Base-by-base conservation (phyloP, 2,888 invertebrate species). In the Dysmachus trigonus region DNA sequence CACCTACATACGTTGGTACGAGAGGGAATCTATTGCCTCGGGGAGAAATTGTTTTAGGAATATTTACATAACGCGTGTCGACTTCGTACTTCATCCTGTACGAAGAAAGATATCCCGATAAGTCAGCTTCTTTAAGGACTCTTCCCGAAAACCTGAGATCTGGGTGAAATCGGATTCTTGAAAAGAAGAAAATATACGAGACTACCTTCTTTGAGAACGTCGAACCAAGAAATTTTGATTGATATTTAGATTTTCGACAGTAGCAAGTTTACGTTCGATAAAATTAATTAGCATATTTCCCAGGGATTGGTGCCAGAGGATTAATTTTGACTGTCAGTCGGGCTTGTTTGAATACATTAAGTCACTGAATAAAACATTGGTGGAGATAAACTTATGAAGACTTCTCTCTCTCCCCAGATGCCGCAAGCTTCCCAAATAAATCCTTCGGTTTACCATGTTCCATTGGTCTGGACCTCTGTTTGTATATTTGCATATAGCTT, bases 281-380 rank as follows among this genome's bases (percentile, higher is more conserved):
- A 27, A 77, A 77, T 30, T 77, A 77, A 77, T 77, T 77, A 77
- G 47, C 77, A 77, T 77, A 77, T 77, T 77, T 77, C 77, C 27
- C 22, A 27, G 30, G 47, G 10, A 77, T 51, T 77, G 41, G 47
- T 77, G 30, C 47, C 27, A 30, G 27, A 77, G 47, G 77, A 77
- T 77, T 77, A 77, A 77, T 77, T 77, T 77, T 77, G 47, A 77
- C 47, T 77, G 41, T 30, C 47, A 77, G 47, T 27, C 27, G 22
- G 38, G 77, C 47, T 47, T 77, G 77, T 77, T 77, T 77, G 77
- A 77, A 77, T 77, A 77, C 51, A 77, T 77, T 77, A 77, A 77
- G 47, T 77, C 38, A 30, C 47, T 77, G 77, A 77, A 77, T 77
- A 77, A 77, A 77, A 77, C 77, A 77, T 77, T 41, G 77, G 33